These are phyloP conservation scores for Orbicella faveolata DNA, from an alignment of 64 coral and sea anemone species.

Conservation along the genomic window DNA sequence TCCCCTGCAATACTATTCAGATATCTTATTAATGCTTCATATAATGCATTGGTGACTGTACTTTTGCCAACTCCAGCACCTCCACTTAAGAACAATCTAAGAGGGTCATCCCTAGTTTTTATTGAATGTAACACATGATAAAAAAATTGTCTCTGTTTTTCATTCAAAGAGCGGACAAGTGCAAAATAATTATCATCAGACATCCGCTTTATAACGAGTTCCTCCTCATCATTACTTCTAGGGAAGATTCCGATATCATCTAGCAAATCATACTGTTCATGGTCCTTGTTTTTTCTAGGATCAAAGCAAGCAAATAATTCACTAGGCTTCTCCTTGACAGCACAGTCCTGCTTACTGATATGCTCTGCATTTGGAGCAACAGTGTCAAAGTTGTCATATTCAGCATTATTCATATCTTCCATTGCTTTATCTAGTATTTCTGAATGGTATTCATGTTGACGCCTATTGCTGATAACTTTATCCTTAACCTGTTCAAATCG, in stretches of 20 bases:
- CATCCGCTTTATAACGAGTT: constrained; percentile 24
- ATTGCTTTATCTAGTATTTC: constrained; percentile 48
- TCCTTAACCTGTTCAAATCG: constrained; percentile 23
- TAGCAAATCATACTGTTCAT: constrained; percentile 48
- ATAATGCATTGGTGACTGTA: neutral
- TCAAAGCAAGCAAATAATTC: constrained; percentile 51
- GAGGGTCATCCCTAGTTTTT: constrained; percentile 29
- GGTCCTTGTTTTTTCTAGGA: constrained; percentile 31
- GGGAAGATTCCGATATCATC: constrained; percentile 51
- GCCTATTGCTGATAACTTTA: neutral
- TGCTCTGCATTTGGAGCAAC: constrained; percentile 45
- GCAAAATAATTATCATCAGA: constrained; percentile 6
- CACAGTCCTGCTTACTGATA: constrained; percentile 26
- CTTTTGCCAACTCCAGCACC: constrained; percentile 30
- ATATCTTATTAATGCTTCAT: neutral
- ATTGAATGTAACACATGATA: constrained; percentile 29
- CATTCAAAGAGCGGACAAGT: constrained; percentile 6
- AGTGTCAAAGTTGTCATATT: constrained; percentile 10
- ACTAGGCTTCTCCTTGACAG: constrained; percentile 3
- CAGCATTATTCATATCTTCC: constrained; percentile 21
- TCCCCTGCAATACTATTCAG: constrained; percentile 17
- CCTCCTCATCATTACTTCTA: constrained; percentile 45
- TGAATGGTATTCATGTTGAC: constrained; percentile 35
- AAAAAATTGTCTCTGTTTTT: constrained; percentile 16
- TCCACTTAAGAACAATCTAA: neutral